Evolutionary conservation across 2,113 vertebrate genomes (phyloP), one percentile per base, ranked within the genome.

Genomic region (Nycticorax nycticorax): DNA sequence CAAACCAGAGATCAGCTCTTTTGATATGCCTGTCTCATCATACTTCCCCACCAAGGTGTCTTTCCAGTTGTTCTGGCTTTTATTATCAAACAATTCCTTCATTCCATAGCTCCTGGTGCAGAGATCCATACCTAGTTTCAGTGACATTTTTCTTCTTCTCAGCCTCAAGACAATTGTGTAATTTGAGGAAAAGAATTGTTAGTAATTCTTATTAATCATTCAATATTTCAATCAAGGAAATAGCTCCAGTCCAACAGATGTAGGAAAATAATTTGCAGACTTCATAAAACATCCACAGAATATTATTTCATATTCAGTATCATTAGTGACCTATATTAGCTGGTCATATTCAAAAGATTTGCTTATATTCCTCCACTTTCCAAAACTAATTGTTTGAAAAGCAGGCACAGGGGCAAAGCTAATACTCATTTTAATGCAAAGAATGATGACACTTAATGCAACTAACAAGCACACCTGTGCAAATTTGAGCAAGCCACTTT

Each of bases 1-100:
- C 35, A 56, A 91, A 80, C 47, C 68, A 86, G 79, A 73, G 92
- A 73, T 90, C 76, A 59, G 10, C 35, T 83, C 48, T 80, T 94
- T 94, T 86, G 75, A 88, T 92, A 91, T 80, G n/a, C n/a, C 75
- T 83, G 33, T 52, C 67, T 85, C 82, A 89, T 89, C 63, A 66
- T 5, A 53, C 78, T 83, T 75, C 32, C 57, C 35, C 35, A 88
- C 30, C 50, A 91, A 93, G 18, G 27, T 28, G 63, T 83, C 72
- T 86, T 79, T 80, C 62, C 67, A 80, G 14, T 80, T 90, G 27
- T 57, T 82, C 53, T 83, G n/a, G 24, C 5, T 88, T 73, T 39
- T n/a, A 88, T 63, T 52, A 88, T 43, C 23, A 79, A 93, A 90
- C 8, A 76, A 6, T 27, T 39, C 57, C 39, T 75, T 82, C 74